phyloP scores from a whole-genome alignment of 2,797 vertebrate genomes.

The Denticeps clupeoides region DNA sequence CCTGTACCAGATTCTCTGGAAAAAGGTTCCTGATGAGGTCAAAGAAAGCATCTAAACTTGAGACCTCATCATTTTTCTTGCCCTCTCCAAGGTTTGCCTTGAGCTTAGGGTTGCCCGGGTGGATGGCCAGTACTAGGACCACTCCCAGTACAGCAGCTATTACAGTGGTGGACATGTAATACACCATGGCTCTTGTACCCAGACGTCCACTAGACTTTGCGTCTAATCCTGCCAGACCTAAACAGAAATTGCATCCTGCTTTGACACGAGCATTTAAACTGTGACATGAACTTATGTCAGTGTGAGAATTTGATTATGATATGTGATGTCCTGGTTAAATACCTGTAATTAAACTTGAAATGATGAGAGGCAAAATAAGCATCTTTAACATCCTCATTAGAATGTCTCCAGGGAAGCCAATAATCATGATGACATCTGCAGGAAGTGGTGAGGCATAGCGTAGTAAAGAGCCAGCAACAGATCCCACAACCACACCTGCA shows the following conservation, averaged over 20 bases:
- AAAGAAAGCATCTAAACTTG: constrained; percentile 88
- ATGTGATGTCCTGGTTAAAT: too few species aligned
- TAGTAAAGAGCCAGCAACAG: constrained; percentile 76
- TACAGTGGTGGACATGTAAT: constrained; percentile 94
- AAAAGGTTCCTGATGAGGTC: constrained; percentile 95
- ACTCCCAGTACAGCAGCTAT: constrained; percentile 87
- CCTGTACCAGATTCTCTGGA: constrained; percentile 94
- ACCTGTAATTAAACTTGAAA: constrained; percentile 99
- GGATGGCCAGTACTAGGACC: constrained; percentile 83
- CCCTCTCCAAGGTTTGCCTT: constrained; percentile 84
- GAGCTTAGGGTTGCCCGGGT: constrained; percentile 90
- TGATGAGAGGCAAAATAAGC: constrained; percentile 92
- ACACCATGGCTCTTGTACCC: constrained; percentile 90
- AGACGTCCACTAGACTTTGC: constrained; percentile 91
- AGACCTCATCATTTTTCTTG: constrained; percentile 91
- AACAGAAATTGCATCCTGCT: neutral
- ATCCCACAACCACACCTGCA: constrained; percentile 84
- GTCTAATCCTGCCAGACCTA: constrained; percentile 88
- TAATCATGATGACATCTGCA: constrained; percentile 84
- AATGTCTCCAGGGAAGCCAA: constrained; percentile 92
- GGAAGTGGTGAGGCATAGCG: constrained; percentile 82
- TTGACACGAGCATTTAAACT: neutral
- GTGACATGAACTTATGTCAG: too few species aligned
- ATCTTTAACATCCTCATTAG: constrained; percentile 99
- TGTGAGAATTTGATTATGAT: too few species aligned